Base-by-base conservation (phyloP, 2,888 invertebrate genomes). In the Xylocampa areola region DNA sequence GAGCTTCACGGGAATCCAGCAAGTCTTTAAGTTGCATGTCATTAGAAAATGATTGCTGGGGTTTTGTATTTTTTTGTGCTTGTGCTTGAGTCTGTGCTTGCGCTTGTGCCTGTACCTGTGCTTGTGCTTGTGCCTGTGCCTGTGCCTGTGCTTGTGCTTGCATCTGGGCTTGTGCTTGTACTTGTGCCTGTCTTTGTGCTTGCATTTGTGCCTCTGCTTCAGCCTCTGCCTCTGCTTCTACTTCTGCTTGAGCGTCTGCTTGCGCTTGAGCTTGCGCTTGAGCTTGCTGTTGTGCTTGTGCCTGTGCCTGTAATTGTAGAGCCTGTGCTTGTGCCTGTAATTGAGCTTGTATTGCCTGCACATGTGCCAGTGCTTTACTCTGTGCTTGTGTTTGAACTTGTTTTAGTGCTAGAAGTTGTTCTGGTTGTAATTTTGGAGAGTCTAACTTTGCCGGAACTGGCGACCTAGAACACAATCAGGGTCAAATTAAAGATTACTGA, bases 1-100 rank as follows among this genome's bases (percentile, higher is more conserved):
- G 58, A 0, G 80, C 86, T 63, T 85, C 77, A 1, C 62, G 10
- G 13, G 45, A 47, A 17, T 45, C 27, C 5, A 53, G 7, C 8
- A 23, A 4, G 16, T 16, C 10, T 17, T 30, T 43, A 2, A 19
- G 5, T 27, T 25, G 14, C 0, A 14, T 6, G 3, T 16, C 2
- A 1, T 30, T 11, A 17, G n/a, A n/a, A n/a, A n/a, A n/a, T n/a
- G n/a, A n/a, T n/a, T n/a, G n/a, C n/a, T n/a, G n/a, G n/a, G n/a
- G n/a, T n/a, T 41, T 30, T 43, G 11, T 7, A 3, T 5, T 2
- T 1, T 10, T 14, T 5, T 13, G 14, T 11, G 8, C 10, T 19
- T 30, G 30, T 19, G 13, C 0, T 19, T 43, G 4, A 13, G 30
- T 0, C 6, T 11, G 4, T 11, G 19, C 11, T 3, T 30, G 13